Percentiles rank a stretch among this genome's conserved stretches.
Conservation (phyloP, 2,797 vertebrate species). For the Anomalospiza imberbis region DNA sequence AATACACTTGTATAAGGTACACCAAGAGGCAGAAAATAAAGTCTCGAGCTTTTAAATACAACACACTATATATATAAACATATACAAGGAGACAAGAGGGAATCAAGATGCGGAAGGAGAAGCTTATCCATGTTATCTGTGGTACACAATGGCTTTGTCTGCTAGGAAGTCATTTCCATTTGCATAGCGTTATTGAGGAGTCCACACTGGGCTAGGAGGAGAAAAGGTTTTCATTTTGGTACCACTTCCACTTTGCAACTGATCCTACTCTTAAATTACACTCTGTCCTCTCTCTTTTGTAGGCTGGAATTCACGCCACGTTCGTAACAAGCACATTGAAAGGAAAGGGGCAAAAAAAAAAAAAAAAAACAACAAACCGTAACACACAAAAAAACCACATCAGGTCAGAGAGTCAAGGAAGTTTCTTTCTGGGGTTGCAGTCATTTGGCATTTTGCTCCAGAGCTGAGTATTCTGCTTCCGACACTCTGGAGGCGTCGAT, state of each 20-base stretch:
- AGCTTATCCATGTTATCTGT: background rate
- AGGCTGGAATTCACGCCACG: background rate
- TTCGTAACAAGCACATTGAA: background rate
- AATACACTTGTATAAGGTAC: slow-evolving; percentile 69
- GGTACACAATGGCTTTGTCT: slow-evolving; percentile 13
- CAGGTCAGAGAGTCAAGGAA: background rate
- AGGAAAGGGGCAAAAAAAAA: background rate
- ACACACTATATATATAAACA: slow-evolving; percentile 66
- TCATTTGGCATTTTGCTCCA: slow-evolving; percentile 77
- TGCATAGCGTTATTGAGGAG: background rate
- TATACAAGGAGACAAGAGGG: slow-evolving; percentile 35
- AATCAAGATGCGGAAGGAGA: background rate
- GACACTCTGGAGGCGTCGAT: slow-evolving; percentile 86
- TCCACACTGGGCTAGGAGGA: background rate
- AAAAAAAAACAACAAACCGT: background rate
- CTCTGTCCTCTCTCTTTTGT: slow-evolving; percentile 10
- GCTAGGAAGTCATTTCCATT: background rate
- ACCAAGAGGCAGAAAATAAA: slow-evolving; percentile 74
- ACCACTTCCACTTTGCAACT: slow-evolving; percentile 5
- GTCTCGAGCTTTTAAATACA: slow-evolving; percentile 77
- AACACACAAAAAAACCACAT: background rate
- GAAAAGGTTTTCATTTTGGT: background rate
- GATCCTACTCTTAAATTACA: background rate
- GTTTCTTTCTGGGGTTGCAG: background rate
- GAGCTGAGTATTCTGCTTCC: slow-evolving; percentile 86